A percentile compares a stretch with the other conserved stretches of the same genome.
Conservation (phyloP, 92 coral and sea anemone genomes). For the Epizoanthus rinbou region DNA sequence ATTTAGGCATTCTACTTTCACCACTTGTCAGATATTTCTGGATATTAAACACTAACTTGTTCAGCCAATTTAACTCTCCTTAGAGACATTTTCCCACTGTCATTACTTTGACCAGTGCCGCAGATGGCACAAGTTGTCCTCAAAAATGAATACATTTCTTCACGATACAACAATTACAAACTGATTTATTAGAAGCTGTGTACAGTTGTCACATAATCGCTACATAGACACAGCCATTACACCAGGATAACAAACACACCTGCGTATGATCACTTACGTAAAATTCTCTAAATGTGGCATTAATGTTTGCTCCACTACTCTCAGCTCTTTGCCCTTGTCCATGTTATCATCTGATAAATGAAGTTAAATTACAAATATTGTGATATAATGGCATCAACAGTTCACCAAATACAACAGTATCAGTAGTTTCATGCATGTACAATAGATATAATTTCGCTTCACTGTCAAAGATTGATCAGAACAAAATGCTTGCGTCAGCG, state of each 20-base stretch:
- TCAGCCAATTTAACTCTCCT: no score
- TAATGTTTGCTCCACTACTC: constrained; percentile 92
- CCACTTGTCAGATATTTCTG: no score
- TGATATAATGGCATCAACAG: background rate
- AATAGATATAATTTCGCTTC: no score
- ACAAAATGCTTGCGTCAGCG: no score
- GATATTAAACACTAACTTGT: no score
- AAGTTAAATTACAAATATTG: background rate
- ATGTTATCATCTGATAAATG: constrained; percentile 82
- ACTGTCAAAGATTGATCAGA: no score
- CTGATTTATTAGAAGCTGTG: background rate
- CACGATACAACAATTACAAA: no score
- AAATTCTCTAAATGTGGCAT: constrained; percentile 90
- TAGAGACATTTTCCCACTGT: no score
- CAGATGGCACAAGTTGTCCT: no score
- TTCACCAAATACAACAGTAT: background rate
- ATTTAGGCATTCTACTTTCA: no score
- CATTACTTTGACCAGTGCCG: no score
- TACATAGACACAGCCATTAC: background rate
- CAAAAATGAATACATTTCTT: no score
- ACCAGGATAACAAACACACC: background rate
- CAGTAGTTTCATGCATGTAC: background rate
- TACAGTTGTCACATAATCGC: background rate
- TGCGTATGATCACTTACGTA: constrained; percentile 58
- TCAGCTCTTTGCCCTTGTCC: constrained; percentile 91